A percentile compares a stretch with the other conserved stretches of the same genome.
Conservation (phyloP, 23 tunicate genomes). For the Botrylloides violaceus region DNA sequence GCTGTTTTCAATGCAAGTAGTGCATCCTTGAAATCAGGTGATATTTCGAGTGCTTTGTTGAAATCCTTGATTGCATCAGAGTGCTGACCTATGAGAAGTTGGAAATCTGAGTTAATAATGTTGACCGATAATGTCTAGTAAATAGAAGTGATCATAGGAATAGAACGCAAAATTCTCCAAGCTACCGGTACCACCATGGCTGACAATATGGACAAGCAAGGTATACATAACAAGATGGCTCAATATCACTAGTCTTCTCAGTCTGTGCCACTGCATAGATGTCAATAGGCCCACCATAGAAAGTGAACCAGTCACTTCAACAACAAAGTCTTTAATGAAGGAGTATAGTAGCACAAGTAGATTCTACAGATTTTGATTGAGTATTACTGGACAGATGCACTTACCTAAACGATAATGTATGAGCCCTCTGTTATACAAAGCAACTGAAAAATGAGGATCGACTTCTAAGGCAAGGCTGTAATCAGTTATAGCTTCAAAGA, state of each 20-base stretch:
- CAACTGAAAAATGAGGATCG: neutral
- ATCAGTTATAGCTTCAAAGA: slow-evolving; percentile 50
- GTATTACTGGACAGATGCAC: no score
- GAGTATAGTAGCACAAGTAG: no score
- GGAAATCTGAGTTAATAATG: neutral
- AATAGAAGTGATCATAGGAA: neutral
- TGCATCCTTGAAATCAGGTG: slow-evolving; percentile 37
- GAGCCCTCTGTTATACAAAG: slow-evolving; percentile 45
- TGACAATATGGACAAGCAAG: no score
- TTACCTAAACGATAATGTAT: slow-evolving; percentile 64
- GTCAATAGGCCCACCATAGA: no score
- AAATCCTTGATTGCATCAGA: slow-evolving; percentile 39
- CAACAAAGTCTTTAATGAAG: neutral
- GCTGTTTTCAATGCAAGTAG: slow-evolving; percentile 24
- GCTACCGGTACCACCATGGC: neutral
- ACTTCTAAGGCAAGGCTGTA: slow-evolving; percentile 22
- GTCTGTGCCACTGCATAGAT: no score
- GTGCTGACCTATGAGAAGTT: slow-evolving; percentile 23
- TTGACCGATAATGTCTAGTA: neutral
- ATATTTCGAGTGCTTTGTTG: slow-evolving; percentile 19
- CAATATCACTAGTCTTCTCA: no score
- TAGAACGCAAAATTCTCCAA: neutral
- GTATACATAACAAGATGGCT: no score
- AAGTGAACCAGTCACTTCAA: neutral
- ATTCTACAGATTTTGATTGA: no score